These are phyloP conservation scores for Onthophagus sagittarius DNA, from an alignment of 2,888 invertebrate genomes.

Conservation along the genomic window DNA sequence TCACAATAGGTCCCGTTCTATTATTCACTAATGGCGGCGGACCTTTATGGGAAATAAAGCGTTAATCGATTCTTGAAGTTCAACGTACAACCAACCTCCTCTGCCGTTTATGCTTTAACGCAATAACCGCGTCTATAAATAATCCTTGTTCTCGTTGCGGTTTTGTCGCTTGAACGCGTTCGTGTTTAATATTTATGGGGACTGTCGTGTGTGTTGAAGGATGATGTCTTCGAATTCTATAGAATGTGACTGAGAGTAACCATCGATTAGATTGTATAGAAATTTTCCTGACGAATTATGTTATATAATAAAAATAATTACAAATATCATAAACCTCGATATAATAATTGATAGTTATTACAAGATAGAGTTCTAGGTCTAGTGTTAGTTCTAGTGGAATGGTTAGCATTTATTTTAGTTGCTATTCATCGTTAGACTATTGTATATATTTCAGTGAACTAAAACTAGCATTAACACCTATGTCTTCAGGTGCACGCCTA, in stretches of 20 bases:
- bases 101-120: background rate
- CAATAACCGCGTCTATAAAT: background rate
- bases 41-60: constrained; percentile 9
- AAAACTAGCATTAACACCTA: too few relatives aligned
- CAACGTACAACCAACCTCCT: background rate
- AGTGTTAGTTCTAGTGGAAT: too few relatives aligned
- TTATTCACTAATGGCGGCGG: background rate
- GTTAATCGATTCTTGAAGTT: constrained; percentile 6
- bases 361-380: too few relatives aligned
- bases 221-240: background rate
- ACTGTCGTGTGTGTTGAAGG: background rate
- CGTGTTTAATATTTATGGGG: background rate
- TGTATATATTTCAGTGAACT: too few relatives aligned
- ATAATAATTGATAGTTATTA: too few relatives aligned
- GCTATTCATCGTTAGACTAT: too few relatives aligned
- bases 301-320: too few relatives aligned
- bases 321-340: too few relatives aligned
- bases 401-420: too few relatives aligned
- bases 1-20: background rate
- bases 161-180: background rate
- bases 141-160: background rate
- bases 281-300: too few relatives aligned
- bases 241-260: background rate
- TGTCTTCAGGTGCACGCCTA: too few relatives aligned
- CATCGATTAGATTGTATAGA: too few relatives aligned